Conservation (phyloP, 2,113 vertebrate genomes). For the Centrocercus urophasianus region DNA sequence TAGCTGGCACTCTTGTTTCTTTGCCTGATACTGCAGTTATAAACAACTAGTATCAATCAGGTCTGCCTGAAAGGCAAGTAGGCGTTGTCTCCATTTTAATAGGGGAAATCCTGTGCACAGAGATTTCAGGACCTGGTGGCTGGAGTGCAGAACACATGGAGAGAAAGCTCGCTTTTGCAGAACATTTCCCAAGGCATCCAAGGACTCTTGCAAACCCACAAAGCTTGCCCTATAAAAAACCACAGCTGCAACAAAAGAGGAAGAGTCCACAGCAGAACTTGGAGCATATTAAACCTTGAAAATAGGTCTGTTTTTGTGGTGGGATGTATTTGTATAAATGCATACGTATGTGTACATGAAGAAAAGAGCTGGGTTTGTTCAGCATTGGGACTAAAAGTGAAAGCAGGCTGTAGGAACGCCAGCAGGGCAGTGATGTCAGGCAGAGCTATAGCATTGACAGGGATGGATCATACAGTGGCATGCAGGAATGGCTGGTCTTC, state of each 20-base stretch:
- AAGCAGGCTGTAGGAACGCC: neutral
- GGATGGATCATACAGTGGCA: neutral
- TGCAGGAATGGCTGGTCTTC: neutral
- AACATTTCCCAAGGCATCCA: constrained; percentile 67
- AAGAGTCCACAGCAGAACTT: constrained; percentile 59
- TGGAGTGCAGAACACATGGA: constrained; percentile 34
- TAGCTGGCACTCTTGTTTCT: neutral
- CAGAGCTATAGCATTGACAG: neutral
- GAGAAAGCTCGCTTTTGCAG: constrained; percentile 51
- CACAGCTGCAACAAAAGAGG: constrained; percentile 69
- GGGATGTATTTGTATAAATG: neutral
- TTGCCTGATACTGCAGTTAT: neutral
- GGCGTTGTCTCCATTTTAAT: neutral
- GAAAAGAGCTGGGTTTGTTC: neutral
- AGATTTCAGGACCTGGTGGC: constrained; percentile 61
- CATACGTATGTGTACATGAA: fast-evolving
- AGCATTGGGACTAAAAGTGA: neutral
- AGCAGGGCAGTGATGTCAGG: neutral
- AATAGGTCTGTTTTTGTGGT: constrained; percentile 7
- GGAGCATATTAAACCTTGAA: constrained; percentile 47
- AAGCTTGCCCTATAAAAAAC: constrained; percentile 62
- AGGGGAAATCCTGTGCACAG: constrained; percentile 30
- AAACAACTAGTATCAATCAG: neutral
- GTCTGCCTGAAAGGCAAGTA: neutral
- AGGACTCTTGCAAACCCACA: constrained; percentile 67